phyloP scores from a whole-genome alignment of 2,888 invertebrate genomes.

The Acanthosepion pharaonis region DNA sequence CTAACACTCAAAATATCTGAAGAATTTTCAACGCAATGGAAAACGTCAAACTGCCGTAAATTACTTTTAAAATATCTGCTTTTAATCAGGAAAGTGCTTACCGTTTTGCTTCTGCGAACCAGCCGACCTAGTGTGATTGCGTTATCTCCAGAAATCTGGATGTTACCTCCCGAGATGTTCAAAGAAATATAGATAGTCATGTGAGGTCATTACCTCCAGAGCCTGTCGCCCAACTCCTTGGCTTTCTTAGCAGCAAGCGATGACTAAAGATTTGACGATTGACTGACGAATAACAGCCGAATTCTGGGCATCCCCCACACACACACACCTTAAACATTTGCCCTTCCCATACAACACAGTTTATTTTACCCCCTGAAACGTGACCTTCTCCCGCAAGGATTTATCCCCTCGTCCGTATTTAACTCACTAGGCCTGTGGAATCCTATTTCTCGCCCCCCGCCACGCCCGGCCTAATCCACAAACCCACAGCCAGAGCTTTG shows the following conservation, averaged over 20 bases:
- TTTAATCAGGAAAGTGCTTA: not conserved
- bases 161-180: not conserved
- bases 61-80: not conserved
- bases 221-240: not conserved
- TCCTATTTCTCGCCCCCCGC: not conserved
- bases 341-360: not conserved
- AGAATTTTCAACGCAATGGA: too few relatives aligned
- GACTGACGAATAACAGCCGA: not conserved
- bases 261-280: not conserved
- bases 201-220: not conserved
- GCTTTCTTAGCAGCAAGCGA: not conserved
- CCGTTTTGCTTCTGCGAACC: not conserved
- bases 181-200: not conserved
- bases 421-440: not conserved
- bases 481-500: not conserved
- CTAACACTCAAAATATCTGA: too few relatives aligned
- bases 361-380: slow-evolving; percentile 18
- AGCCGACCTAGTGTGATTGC: not conserved
- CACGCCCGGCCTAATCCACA: not conserved
- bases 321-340: not conserved
- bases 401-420: not conserved
- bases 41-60: not conserved
- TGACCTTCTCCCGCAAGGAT: not conserved
- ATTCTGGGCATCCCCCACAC: not conserved
- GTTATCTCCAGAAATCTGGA: not conserved